These are phyloP conservation scores for Ataeniobius toweri DNA, from an alignment of 2,797 vertebrate genomes.

Conservation along the genomic window DNA sequence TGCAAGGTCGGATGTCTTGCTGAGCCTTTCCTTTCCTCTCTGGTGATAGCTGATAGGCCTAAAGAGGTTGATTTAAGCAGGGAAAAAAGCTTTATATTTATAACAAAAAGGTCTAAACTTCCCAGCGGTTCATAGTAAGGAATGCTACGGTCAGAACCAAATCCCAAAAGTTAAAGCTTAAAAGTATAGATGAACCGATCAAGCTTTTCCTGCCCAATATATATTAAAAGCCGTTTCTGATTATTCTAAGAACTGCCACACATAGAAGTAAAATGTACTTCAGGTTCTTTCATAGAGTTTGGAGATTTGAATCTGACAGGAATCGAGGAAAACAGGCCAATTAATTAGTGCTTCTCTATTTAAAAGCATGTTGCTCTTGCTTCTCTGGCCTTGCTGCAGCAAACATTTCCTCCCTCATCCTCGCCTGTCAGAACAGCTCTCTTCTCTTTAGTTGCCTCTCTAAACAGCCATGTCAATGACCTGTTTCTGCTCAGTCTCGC, in stretches of 20 bases:
- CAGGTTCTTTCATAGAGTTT: too few species aligned
- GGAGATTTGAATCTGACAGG: too few species aligned
- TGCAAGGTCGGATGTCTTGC: slow-evolving; percentile 29
- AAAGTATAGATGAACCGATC: neutral
- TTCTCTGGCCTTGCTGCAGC: neutral
- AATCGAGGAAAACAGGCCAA: neutral
- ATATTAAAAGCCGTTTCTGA: neutral
- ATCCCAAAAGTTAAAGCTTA: neutral
- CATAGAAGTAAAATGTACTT: too few species aligned
- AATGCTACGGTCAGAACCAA: slow-evolving; percentile 13
- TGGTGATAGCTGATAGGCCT: neutral
- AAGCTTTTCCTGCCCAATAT: neutral
- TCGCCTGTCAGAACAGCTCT: neutral
- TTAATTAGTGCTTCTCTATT: neutral
- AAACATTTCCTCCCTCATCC: neutral
- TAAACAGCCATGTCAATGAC: neutral
- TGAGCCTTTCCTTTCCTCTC: slow-evolving; percentile 5
- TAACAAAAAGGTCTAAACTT: neutral
- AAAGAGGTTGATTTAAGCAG: neutral
- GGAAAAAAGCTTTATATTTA: neutral
- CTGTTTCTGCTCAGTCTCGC: neutral
- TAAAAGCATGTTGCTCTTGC: neutral
- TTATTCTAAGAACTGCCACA: neutral
- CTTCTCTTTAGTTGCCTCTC: neutral
- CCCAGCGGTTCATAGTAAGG: neutral